phyloP scores from a whole-genome alignment of 2,888 invertebrate genomes.

The Cerceris rybyensis region DNA sequence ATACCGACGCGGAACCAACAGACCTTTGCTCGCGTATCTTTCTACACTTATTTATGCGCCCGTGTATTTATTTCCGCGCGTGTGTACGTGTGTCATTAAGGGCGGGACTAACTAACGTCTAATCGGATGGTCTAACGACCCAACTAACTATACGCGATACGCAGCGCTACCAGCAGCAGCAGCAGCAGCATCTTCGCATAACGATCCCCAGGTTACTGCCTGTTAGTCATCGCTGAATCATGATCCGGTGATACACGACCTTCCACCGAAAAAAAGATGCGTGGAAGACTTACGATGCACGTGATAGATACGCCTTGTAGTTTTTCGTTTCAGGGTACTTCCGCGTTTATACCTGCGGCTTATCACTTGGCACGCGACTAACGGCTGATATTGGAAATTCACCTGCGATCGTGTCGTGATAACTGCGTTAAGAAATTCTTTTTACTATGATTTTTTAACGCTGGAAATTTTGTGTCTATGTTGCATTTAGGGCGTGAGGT shows the following conservation, averaged over 20 bases:
- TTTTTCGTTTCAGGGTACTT: constrained; percentile 46
- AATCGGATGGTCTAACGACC: constrained; percentile 58
- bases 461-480: background rate
- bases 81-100: constrained; percentile 24
- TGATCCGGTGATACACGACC: constrained; percentile 58
- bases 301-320: constrained; percentile 46
- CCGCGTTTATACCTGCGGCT: constrained; percentile 34
- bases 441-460: background rate
- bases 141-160: constrained; percentile 50
- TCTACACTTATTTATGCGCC: background rate
- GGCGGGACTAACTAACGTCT: constrained; percentile 53
- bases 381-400: constrained; percentile 11
- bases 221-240: constrained; percentile 68
- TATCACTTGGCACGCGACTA: constrained; percentile 27
- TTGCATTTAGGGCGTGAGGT: background rate
- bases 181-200: constrained; percentile 47
- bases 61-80: background rate
- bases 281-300: constrained; percentile 53
- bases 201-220: constrained; percentile 47
- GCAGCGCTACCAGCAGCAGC: constrained; percentile 34
- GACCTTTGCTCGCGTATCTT: background rate
- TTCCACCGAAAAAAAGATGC: constrained; percentile 31
- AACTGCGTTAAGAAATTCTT: background rate
- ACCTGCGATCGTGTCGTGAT: background rate
- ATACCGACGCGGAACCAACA: constrained; percentile 1